Evolutionary conservation across 2,113 vertebrate genomes (phyloP), one percentile per base, ranked within the genome.

Genomic region (Sander lucioperca): DNA sequence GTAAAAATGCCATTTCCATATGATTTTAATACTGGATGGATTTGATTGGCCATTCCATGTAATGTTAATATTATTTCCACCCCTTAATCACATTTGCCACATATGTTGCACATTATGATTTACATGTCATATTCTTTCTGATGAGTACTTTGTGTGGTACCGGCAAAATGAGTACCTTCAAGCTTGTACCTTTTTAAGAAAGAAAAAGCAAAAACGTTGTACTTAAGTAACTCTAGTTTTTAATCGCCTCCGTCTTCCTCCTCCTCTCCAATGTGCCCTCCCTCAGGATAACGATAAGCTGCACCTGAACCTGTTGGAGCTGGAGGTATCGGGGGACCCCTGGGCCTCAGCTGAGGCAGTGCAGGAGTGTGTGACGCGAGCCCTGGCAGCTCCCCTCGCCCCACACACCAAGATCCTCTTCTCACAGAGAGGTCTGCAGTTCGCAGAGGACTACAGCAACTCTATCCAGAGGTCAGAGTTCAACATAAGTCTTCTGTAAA

Each of bases 391-490:
- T 59, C 92, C 95, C 10, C 95, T 97, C 18, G 89, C 94, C 6
- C 88, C 95, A 5, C 91, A 95, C 54, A 90, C 93, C 61, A 97
- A 97, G 77, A 93, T 96, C 58, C 78, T 95, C 56, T 94, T 97
- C 62, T 97, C 97, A 3, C 96, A 96, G 75, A 94, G 95, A 76
- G 93, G 96, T 51, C 94, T 97, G 13, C 96, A 97, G 84, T 97
- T 95, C 30, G 94, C 95, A 0, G 96, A 97, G 89, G 97, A 97
- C 80, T 96, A 95, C 61, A 95, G 96, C 66, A 93, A 87, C 76
- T 94, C 93, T 2, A 94, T 97, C 43, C 89, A 95, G 71, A 96
- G 95, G 97, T 97, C 21, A 82, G 80, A 71, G 53, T 7, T 70
- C 58, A 39, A 45, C 48, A 47, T 2, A 3, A 30, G 47, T 23